Evolutionary conservation across 2,888 invertebrate genomes (phyloP).

Genomic region (Harpalus rubripes): DNA sequence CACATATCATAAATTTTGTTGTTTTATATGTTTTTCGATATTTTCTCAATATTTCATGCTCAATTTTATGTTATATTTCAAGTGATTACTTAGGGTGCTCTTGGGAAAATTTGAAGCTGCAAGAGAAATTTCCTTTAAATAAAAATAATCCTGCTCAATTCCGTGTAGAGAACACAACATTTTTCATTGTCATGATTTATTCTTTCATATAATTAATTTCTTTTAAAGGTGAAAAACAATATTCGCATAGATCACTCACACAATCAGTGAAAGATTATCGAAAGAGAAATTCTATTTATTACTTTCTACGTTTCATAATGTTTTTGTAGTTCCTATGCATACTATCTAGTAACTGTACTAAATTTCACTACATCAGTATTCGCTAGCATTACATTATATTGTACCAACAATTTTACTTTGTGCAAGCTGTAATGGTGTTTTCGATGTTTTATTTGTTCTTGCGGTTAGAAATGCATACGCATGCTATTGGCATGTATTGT

Average conservation of each 20-base stretch:
- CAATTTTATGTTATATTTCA: too few relatives aligned
- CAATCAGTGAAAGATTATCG: slow-evolving; percentile 31
- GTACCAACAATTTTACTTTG: neutral
- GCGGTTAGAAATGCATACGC: too few relatives aligned
- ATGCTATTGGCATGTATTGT: too few relatives aligned
- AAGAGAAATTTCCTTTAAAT: neutral
- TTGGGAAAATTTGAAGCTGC: too few relatives aligned
- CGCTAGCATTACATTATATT: neutral
- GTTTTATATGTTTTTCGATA: too few relatives aligned
- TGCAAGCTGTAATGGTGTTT: neutral
- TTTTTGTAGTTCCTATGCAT: slow-evolving; percentile 29
- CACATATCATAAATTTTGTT: too few relatives aligned
- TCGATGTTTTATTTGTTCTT: neutral
- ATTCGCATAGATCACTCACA: slow-evolving; percentile 30
- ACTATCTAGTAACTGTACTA: slow-evolving; percentile 35
- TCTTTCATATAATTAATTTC: slow-evolving; percentile 1
- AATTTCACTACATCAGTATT: slow-evolving; percentile 44
- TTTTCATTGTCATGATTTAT: neutral
- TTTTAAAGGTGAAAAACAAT: slow-evolving; percentile 20
- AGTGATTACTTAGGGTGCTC: too few relatives aligned
- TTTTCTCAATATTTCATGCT: too few relatives aligned
- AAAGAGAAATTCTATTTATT: slow-evolving; percentile 48
- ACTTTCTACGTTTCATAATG: slow-evolving; percentile 51
- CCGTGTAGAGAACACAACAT: too few relatives aligned
- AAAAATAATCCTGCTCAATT: too few relatives aligned